Percentiles rank a stretch among this genome's conserved stretches.
phyloP scores from a whole-genome alignment of 2,888 invertebrate genomes.

The Xestoiulus laeticollis region DNA sequence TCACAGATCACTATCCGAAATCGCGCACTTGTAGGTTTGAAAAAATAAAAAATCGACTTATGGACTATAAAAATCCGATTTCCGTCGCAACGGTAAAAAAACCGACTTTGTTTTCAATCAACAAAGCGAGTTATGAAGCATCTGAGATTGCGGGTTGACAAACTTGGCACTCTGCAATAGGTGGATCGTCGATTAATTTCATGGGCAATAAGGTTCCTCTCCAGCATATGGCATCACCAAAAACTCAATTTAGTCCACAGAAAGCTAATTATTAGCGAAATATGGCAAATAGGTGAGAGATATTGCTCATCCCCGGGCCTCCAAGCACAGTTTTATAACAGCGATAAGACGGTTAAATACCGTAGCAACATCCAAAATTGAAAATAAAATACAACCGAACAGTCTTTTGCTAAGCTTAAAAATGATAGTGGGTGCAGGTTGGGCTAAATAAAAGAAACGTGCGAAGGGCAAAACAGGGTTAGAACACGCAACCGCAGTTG shows the following conservation, averaged over 20 bases:
- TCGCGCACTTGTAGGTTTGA: not conserved
- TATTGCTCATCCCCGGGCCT: conserved; percentile 13
- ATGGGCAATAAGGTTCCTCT: not conserved
- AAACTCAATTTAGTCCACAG: not conserved
- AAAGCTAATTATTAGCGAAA: not conserved
- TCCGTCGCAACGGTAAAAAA: not conserved
- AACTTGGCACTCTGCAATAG: not conserved
- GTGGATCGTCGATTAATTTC: not conserved
- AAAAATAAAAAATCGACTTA: too few relatives aligned
- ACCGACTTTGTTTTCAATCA: not conserved
- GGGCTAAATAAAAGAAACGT: not conserved
- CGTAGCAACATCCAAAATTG: not conserved
- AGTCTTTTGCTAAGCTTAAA: not conserved
- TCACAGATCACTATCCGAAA: not conserved
- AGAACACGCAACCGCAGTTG: not conserved
- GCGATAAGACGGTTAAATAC: not conserved
- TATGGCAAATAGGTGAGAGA: not conserved
- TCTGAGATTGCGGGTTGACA: not conserved
- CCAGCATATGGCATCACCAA: not conserved
- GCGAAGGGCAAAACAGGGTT: not conserved
- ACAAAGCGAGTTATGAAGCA: not conserved
- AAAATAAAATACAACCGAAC: not conserved
- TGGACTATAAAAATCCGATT: not conserved
- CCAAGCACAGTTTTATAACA: not conserved
- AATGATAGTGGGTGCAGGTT: not conserved